Conservation (phyloP, 1,140 invertebrate species). For the Cryptotermes secundus region DNA sequence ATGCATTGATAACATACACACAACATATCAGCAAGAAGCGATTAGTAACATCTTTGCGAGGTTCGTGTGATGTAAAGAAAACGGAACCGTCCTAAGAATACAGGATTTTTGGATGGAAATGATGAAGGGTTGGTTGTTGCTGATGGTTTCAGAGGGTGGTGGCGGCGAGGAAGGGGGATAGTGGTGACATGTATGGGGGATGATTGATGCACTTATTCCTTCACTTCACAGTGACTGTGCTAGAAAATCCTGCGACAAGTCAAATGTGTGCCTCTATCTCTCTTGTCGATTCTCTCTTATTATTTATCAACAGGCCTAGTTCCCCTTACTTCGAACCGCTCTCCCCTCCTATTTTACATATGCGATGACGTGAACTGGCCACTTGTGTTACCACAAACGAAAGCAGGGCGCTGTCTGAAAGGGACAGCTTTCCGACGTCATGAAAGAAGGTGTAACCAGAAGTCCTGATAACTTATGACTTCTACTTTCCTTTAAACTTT, state of each 20-base stretch:
- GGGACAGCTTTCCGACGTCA: not conserved
- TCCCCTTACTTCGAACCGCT: not conserved
- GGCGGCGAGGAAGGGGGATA: not conserved
- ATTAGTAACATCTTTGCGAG: not conserved
- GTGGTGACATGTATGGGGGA: constrained; percentile 3
- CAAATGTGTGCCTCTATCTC: not conserved
- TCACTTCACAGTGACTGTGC: constrained; percentile 14
- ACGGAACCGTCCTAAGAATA: not conserved
- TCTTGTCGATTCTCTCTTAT: constrained; percentile 3
- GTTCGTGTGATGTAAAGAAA: not conserved
- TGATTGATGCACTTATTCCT: constrained; percentile 13
- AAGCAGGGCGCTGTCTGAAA: not conserved
- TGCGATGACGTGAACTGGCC: not conserved
- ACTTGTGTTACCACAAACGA: constrained; percentile 5
- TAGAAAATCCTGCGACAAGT: constrained; percentile 4
- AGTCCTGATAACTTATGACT: too few relatives aligned
- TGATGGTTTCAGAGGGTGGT: not conserved
- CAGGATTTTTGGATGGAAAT: not conserved
- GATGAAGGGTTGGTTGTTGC: constrained; percentile 6
- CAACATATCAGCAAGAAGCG: not conserved
- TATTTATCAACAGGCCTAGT: not conserved
- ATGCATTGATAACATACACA: too few relatives aligned
- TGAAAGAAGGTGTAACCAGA: not conserved
- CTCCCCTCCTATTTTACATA: not conserved
- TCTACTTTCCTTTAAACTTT: too few relatives aligned